phyloP scores from a whole-genome alignment of 2,113 vertebrate genomes.

The Coregonus clupeaformis region DNA sequence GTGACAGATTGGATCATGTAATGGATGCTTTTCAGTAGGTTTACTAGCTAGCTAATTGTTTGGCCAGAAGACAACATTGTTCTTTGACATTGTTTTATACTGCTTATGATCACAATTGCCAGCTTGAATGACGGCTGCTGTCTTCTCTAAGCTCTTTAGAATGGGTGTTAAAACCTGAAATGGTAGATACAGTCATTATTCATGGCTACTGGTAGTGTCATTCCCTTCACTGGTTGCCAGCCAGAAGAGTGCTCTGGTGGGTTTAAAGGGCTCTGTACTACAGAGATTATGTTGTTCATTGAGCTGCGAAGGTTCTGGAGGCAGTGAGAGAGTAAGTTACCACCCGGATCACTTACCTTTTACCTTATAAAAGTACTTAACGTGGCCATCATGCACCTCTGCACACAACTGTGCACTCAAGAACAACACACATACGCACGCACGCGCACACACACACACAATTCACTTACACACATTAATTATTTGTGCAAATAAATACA shows the following conservation, averaged over 20 bases:
- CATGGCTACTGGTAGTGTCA: not conserved
- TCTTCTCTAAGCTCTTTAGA: not conserved
- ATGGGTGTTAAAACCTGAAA: not conserved
- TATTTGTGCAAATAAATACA: too few species aligned
- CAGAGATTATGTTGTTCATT: conserved; percentile 49
- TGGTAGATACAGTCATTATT: too few species aligned
- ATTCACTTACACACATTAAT: too few species aligned
- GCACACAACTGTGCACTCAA: too few species aligned
- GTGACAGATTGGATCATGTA: too few species aligned
- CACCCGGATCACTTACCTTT: conserved; percentile 36
- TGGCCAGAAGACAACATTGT: not conserved
- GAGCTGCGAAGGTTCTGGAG: conserved; percentile 56
- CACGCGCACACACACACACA: not conserved
- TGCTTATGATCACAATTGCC: too few species aligned
- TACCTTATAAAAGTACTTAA: conserved; percentile 32
- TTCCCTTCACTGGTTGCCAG: not conserved
- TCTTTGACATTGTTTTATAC: not conserved
- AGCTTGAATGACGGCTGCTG: too few species aligned
- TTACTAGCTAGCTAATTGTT: not conserved
- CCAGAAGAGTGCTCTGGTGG: conserved; percentile 35
- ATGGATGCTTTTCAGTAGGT: too few species aligned
- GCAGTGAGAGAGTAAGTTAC: conserved; percentile 42
- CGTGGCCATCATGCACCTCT: not conserved
- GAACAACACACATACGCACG: too few species aligned
- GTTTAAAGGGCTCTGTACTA: conserved; percentile 50